Conservation (phyloP, 2,797 vertebrate genomes). For the Rhyacichthys aspro region DNA sequence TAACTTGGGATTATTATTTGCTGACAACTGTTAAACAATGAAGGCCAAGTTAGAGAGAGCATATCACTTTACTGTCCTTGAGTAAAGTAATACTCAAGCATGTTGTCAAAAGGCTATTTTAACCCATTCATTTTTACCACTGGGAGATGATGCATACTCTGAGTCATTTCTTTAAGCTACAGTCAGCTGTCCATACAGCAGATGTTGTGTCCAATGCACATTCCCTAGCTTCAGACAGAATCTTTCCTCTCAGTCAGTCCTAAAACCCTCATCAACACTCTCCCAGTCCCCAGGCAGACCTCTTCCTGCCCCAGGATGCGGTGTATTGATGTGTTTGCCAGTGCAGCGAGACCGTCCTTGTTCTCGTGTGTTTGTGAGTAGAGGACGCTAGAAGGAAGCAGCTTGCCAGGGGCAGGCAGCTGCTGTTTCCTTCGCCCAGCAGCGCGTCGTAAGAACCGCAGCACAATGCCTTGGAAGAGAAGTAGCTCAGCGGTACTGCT, state of each 20-base stretch:
- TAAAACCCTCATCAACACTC: constrained; percentile 7
- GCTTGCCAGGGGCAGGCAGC: constrained; percentile 77
- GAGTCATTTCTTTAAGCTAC: constrained; percentile 7
- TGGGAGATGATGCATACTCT: constrained; percentile 1
- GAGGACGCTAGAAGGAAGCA: constrained; percentile 75
- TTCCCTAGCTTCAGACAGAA: constrained; percentile 31
- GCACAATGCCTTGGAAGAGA: constrained; percentile 81
- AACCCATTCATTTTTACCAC: constrained; percentile 12
- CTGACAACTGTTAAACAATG: constrained; percentile 9
- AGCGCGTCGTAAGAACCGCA: constrained; percentile 45
- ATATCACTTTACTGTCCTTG: constrained; percentile 1
- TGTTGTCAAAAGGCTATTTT: constrained; percentile 12
- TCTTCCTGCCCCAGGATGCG: constrained; percentile 82
- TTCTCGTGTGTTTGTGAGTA: constrained; percentile 70
- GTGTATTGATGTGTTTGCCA: constrained; percentile 59
- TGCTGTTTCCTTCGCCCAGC: constrained; percentile 76
- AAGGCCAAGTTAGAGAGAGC: constrained; percentile 12
- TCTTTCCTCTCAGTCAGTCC: constrained; percentile 35
- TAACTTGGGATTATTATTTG: constrained; percentile 1
- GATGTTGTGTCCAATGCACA: constrained; percentile 4
- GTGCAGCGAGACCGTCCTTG: constrained; percentile 61
- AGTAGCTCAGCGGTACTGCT: constrained; percentile 60
- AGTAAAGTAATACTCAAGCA: background rate
- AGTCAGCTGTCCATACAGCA: constrained; percentile 5
- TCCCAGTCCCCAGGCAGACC: constrained; percentile 40